Conservation (phyloP, 2,888 invertebrate genomes). For the Chirona hameri region DNA sequence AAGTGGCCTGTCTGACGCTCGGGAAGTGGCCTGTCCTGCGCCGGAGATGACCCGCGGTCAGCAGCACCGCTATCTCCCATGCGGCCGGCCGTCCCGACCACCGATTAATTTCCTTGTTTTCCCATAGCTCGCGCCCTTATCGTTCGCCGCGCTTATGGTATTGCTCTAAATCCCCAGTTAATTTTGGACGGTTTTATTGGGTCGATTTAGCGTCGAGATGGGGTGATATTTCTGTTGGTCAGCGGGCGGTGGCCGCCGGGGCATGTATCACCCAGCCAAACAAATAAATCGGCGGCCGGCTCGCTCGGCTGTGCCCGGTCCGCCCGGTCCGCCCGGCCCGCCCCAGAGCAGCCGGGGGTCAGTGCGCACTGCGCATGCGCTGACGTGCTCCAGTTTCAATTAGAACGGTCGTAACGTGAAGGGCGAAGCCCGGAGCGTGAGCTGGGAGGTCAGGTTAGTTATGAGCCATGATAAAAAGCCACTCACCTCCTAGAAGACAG, state of each 20-base stretch:
- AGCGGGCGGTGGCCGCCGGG: neutral
- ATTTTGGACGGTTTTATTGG: constrained; percentile 28
- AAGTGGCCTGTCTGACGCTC: neutral
- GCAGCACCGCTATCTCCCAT: neutral
- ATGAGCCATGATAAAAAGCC: neutral
- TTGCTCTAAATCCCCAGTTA: constrained; percentile 24
- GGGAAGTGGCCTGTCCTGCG: neutral
- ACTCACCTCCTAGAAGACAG: too few relatives aligned
- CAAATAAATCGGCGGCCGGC: constrained; percentile 9
- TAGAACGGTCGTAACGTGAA: neutral
- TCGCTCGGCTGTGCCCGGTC: too few relatives aligned
- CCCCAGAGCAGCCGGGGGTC: neutral
- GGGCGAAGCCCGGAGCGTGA: too few relatives aligned
- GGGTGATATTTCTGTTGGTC: neutral
- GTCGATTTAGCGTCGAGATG: neutral
- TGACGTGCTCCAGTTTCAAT: neutral
- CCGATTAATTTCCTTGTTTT: constrained; percentile 27
- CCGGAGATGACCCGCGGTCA: constrained; percentile 27
- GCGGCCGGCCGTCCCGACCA: neutral
- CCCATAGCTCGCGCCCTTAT: constrained; percentile 24
- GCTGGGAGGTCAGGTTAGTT: neutral
- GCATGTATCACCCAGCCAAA: constrained; percentile 1
- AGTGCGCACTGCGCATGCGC: neutral
- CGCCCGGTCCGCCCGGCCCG: neutral
- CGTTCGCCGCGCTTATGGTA: neutral